Evolutionary conservation across 2,113 vertebrate species (phyloP), one percentile per base, ranked within the genome.

Genomic region (Saiga tatarica): DNA sequence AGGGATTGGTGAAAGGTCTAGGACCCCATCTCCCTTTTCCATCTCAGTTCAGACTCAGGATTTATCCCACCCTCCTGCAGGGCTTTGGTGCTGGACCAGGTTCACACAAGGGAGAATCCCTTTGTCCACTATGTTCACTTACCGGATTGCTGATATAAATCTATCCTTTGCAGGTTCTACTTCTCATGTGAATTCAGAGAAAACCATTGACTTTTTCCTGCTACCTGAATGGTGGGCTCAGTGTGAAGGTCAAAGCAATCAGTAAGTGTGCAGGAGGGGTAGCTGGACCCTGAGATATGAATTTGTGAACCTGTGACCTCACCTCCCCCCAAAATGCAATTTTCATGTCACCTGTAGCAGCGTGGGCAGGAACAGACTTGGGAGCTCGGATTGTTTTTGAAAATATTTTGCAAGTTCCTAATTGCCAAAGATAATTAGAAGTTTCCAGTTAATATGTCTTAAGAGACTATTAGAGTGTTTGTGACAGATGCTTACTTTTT

Each of bases 211-310:
- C 42, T 76, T 7, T 8, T 21, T 47, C 28, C 47, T 19, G 1
- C 23, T 62, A 23, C 42, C 57, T 14, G 33, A 5, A 71, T 26
- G 10, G 10, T 11, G 52, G 3, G 5, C 59, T 33, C 14, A 15
- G 5, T 0, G 3, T 39, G 14, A 71, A 4, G 9, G 33, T 39
- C 59, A 30, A 36, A 42, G 60, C 33, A 25, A 26, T 25, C 4
- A 7, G 23, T 39, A 3, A 0, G 0, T 7, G 45, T 23, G n/a
- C 6, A 12, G 7, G 26, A 21, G n/a, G 50, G 11, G 3, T 12
- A 36, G 21, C 67, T 39, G 4, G 42, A 64, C 19, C 7, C 50
- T 17, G 19, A 45, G 39, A 82, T 60, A n/a, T 17, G 26, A 15
- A 9, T 67, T 30, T n/a, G 21, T 57, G 6, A 36, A 39, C 55